Evolutionary conservation across 2,888 invertebrate genomes (phyloP).

Genomic region (Mayetiola destructor): DNA sequence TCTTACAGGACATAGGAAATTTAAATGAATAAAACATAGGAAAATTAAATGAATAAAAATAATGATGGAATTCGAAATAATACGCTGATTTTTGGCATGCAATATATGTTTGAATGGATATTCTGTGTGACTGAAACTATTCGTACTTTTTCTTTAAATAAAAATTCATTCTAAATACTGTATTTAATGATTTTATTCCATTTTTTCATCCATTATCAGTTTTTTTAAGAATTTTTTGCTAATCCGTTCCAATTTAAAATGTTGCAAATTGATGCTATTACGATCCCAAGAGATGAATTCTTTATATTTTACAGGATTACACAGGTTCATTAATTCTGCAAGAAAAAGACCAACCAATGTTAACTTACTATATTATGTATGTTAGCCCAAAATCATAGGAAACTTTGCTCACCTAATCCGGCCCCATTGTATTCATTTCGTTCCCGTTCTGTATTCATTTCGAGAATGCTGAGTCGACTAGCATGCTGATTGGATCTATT

Average conservation of each 20-base stretch:
- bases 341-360: neutral
- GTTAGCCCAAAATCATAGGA: no score
- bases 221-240: slow-evolving; percentile 21
- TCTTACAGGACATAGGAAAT: no score
- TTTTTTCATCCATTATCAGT: neutral
- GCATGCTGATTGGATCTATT: slow-evolving; percentile 62
- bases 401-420: slow-evolving; percentile 56
- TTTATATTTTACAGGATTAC: slow-evolving; percentile 28
- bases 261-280: slow-evolving; percentile 33
- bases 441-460: slow-evolving; percentile 60
- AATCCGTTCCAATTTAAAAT: slow-evolving; percentile 31
- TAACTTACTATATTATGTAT: no score
- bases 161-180: no score
- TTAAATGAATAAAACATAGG: no score
- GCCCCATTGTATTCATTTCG: slow-evolving; percentile 57
- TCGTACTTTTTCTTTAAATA: no score
- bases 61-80: no score
- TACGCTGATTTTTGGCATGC: no score
- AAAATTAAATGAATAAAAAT: no score
- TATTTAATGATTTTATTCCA: no score
- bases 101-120: no score
- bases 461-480: slow-evolving; percentile 62
- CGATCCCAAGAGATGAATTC: slow-evolving; percentile 33
- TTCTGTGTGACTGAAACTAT: no score
- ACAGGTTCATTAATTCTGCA: slow-evolving; percentile 30